phyloP scores from a whole-genome alignment of 2,888 invertebrate species.

The Proisotoma minuta region DNA sequence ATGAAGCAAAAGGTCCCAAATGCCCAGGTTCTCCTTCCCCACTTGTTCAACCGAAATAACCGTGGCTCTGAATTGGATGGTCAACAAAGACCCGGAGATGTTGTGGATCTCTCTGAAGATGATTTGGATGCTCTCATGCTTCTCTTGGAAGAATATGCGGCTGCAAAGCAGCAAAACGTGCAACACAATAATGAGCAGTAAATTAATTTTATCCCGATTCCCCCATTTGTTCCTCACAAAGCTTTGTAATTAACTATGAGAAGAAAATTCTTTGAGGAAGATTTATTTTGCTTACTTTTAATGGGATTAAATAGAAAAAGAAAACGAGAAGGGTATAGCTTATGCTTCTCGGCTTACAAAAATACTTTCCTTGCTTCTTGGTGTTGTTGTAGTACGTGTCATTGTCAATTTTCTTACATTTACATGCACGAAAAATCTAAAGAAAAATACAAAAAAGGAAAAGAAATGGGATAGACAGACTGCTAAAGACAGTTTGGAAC shows the following conservation, averaged over 20 bases:
- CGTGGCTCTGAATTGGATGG: slow-evolving; percentile 16
- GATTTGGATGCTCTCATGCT: slow-evolving; percentile 31
- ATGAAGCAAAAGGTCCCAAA: slow-evolving; percentile 39
- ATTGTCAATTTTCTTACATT: no score
- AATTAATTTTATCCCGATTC: no score
- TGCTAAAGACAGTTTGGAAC: not conserved
- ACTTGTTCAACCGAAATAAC: slow-evolving; percentile 24
- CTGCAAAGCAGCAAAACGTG: slow-evolving; percentile 1
- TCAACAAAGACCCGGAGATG: slow-evolving; percentile 14
- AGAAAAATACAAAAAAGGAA: not conserved
- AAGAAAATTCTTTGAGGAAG: no score
- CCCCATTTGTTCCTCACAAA: no score
- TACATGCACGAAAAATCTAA: no score
- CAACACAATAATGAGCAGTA: slow-evolving; percentile 22
- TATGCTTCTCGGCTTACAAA: no score
- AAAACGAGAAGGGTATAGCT: no score
- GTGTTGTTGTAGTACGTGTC: no score
- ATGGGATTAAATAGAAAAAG: no score
- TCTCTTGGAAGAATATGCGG: slow-evolving; percentile 26
- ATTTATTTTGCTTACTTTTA: no score
- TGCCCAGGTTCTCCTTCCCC: slow-evolving; percentile 31
- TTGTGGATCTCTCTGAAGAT: slow-evolving; percentile 28
- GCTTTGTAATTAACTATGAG: no score
- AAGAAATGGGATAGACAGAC: not conserved
- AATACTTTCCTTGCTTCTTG: no score